phyloP scores from a whole-genome alignment of 2,113 vertebrate species.

The Hystrix brachyura region DNA sequence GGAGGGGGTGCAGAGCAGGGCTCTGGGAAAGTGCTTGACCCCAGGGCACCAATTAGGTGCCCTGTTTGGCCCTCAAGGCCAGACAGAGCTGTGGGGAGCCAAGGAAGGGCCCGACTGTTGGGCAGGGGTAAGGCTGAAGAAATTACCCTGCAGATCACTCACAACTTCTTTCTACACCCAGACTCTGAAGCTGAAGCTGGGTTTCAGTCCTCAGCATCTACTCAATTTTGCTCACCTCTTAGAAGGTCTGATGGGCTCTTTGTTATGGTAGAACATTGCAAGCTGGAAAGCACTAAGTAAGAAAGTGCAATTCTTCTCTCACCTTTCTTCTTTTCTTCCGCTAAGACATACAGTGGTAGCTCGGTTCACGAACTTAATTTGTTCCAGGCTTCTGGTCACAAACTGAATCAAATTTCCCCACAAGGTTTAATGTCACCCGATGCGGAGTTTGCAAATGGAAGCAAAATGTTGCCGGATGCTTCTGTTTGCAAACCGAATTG shows the following conservation, averaged over 20 bases:
- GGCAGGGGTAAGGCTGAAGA: background rate
- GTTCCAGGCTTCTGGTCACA: no score
- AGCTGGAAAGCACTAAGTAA: background rate
- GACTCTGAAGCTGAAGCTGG: accelerated
- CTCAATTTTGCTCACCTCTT: no score
- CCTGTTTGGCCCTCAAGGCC: conserved; percentile 26
- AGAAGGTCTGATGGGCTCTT: accelerated
- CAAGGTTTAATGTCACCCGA: no score
- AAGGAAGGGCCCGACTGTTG: background rate
- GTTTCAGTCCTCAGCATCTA: background rate
- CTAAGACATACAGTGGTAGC: background rate
- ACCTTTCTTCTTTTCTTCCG: background rate
- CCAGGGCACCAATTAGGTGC: conserved; percentile 60
- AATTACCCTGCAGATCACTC: background rate
- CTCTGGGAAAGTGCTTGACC: conserved; percentile 79
- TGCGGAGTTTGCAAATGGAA: no score
- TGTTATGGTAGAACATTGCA: accelerated
- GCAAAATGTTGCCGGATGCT: no score
- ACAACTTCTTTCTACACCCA: accelerated
- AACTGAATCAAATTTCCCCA: no score
- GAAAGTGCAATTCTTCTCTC: background rate
- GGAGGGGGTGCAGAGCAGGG: background rate
- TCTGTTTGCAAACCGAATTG: no score
- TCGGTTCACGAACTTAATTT: no score
- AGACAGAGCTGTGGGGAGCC: conserved; percentile 21